phyloP scores from a whole-genome alignment of 2,888 invertebrate species.

The Drosophila stalkeri region DNA sequence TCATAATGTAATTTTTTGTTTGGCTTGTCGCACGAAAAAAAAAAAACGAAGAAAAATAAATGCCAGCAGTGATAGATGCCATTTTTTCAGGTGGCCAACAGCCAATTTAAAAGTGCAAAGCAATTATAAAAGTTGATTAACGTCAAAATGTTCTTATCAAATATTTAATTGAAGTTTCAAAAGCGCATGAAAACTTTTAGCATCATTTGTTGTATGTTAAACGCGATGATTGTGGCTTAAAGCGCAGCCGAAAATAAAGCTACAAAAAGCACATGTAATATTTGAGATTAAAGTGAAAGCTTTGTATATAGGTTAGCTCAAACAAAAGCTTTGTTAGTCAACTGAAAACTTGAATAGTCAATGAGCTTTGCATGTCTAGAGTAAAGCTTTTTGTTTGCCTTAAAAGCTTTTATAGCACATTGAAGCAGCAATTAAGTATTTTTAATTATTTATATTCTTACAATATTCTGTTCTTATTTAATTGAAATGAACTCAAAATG shows the following conservation, averaged over 20 bases:
- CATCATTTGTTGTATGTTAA: background rate
- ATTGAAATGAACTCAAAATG: too few species aligned
- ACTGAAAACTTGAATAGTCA: background rate
- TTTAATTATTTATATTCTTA: too few species aligned
- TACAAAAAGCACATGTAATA: background rate
- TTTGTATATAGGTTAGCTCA: too few species aligned
- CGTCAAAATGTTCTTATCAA: constrained; percentile 4
- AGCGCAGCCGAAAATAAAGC: background rate
- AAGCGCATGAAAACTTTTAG: constrained; percentile 3
- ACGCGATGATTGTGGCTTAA: background rate
- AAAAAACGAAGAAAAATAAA: background rate
- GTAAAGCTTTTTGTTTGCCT: background rate
- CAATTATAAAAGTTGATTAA: constrained; percentile 28
- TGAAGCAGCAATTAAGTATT: background rate
- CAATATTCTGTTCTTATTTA: too few species aligned
- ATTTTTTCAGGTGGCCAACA: constrained; percentile 6
- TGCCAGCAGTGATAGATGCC: constrained; percentile 5
- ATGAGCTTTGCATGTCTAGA: background rate
- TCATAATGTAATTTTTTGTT: constrained; percentile 9
- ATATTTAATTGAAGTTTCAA: background rate
- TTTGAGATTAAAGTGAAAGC: background rate
- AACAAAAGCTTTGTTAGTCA: background rate
- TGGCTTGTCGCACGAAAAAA: background rate
- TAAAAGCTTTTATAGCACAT: background rate
- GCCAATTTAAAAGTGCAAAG: constrained; percentile 28